Evolutionary conservation across 2,113 vertebrate species (phyloP).

Genomic region (Rhynchomys soricoides): DNA sequence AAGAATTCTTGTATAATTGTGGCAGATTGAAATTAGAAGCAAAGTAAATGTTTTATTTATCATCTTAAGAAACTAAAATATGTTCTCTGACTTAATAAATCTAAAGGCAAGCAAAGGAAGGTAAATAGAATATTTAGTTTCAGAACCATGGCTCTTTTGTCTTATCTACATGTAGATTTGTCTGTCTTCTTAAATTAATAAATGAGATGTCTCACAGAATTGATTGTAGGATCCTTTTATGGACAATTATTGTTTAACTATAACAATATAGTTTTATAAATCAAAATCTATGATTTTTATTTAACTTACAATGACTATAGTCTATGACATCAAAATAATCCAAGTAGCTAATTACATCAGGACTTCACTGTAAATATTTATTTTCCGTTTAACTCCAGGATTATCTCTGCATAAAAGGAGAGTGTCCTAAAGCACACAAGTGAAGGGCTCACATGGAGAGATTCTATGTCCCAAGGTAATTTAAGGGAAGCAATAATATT

Average conservation of each 20-base stretch:
- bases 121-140: not conserved
- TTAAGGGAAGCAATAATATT: not conserved
- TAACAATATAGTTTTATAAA: not conserved
- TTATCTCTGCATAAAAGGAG: not conserved
- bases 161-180: not conserved
- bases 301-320: not conserved
- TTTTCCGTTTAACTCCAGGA: not conserved
- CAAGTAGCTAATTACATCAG: not conserved
- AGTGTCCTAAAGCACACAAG: not conserved
- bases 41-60: not conserved
- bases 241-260: not conserved
- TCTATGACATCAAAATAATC: not conserved
- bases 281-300: not conserved
- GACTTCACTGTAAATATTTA: not conserved
- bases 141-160: not conserved
- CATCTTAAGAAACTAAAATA: not conserved
- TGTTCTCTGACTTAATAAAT: not conserved
- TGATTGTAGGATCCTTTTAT: not conserved
- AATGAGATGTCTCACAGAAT: not conserved
- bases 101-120: not conserved
- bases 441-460: not conserved
- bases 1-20: not conserved
- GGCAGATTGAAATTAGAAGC: not conserved
- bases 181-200: not conserved
- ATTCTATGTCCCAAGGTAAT: rapidly evolving